Conservation (phyloP, 2,113 vertebrate species). For the Ciconia boyciana region DNA sequence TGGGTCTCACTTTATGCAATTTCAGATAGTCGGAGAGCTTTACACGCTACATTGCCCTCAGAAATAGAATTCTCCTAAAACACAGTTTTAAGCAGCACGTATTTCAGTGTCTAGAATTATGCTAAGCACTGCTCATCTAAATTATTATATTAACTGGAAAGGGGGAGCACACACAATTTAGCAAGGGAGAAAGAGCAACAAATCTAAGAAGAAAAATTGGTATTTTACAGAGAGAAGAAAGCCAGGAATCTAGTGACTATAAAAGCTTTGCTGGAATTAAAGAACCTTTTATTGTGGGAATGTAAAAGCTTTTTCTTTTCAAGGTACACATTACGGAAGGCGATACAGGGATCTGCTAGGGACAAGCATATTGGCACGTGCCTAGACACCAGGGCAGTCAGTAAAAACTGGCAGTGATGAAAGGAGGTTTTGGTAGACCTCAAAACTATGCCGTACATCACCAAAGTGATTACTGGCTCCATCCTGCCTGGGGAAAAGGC, state of each 20-base stretch:
- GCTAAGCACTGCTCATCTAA: constrained; percentile 54
- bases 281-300: neutral
- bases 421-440: neutral
- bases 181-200: constrained; percentile 50
- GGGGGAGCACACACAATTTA: constrained; percentile 43
- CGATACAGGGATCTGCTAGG: neutral
- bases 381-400: neutral
- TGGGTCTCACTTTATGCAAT: constrained; percentile 17
- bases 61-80: constrained; percentile 41
- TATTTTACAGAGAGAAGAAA: constrained; percentile 25
- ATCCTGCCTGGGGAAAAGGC: neutral
- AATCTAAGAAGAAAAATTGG: constrained; percentile 20
- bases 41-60: constrained; percentile 55
- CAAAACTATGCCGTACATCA: neutral
- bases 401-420: neutral
- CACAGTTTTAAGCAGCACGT: constrained; percentile 23
- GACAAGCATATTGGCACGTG: neutral
- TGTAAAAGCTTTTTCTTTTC: constrained; percentile 7
- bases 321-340: neutral
- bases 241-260: neutral
- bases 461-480: neutral
- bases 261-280: constrained; percentile 33
- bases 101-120: constrained; percentile 47
- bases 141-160: constrained; percentile 65
- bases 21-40: constrained; percentile 12